Evolutionary conservation across 1,140 invertebrate genomes (phyloP).

Genomic region (Marisa cornuarietis): DNA sequence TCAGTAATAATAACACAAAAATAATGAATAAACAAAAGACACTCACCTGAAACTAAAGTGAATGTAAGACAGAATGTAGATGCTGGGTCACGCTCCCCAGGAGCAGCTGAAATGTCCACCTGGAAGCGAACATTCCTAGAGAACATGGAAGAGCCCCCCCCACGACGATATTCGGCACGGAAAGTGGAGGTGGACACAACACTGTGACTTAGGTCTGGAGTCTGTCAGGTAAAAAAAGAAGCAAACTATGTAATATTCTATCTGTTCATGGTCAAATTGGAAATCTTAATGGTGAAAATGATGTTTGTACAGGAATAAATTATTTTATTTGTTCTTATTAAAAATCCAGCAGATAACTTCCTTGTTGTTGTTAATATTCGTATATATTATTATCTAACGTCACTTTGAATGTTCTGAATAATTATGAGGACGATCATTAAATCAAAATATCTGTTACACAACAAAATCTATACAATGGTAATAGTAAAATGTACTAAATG

Average conservation of each 20-base stretch:
- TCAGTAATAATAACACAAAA: too few relatives aligned
- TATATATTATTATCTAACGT: not conserved
- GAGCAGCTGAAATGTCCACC: conserved; percentile 73
- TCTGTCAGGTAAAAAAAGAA: conserved; percentile 72
- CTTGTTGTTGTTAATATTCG: too few relatives aligned
- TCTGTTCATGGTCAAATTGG: too few relatives aligned
- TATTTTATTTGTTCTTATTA: too few relatives aligned
- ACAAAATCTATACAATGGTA: too few relatives aligned
- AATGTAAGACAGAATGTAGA: conserved; percentile 95
- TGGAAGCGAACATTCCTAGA: conserved; percentile 96
- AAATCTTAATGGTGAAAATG: too few relatives aligned
- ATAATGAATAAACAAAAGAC: not conserved
- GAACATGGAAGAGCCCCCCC: conserved; percentile 93
- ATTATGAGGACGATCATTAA: not conserved
- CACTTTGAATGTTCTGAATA: not conserved
- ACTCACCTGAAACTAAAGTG: conserved; percentile 90
- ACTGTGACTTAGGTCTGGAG: conserved; percentile 97
- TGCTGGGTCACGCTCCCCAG: conserved; percentile 49
- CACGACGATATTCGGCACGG: conserved; percentile 93
- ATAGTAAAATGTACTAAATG: not conserved
- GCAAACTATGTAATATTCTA: not conserved
- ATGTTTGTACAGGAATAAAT: too few relatives aligned
- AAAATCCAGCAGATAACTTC: too few relatives aligned
- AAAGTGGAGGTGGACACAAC: conserved; percentile 98
- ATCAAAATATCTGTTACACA: not conserved